A percentile compares a stretch with the other conserved stretches of the same genome.
phyloP scores from a whole-genome alignment of 2,797 vertebrate genomes.

The Heliangelus exortis region DNA sequence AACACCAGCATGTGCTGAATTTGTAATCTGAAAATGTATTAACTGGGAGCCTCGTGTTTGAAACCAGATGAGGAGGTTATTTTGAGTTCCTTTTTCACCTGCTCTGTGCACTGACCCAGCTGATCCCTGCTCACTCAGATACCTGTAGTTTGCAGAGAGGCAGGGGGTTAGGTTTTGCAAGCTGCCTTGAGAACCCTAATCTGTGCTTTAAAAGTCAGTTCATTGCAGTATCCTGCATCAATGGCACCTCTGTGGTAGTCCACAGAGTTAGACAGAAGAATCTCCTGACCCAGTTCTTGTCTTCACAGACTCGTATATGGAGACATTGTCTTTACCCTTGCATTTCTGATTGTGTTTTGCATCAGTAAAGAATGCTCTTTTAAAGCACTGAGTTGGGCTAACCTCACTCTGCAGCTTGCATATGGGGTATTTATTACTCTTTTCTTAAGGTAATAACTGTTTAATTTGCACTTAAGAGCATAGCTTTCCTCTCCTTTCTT shows the following conservation, averaged over 20 bases:
- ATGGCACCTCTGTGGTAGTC: not conserved
- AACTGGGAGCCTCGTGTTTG: not conserved
- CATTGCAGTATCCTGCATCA: not conserved
- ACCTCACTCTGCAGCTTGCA: not conserved
- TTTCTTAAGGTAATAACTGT: not conserved
- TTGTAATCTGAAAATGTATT: not conserved
- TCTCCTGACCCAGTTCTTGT: not conserved
- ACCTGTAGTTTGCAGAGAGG: rapidly evolving
- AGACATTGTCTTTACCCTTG: not conserved
- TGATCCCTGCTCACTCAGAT: not conserved
- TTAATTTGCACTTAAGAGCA: not conserved
- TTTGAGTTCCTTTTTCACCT: not conserved
- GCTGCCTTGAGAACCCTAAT: not conserved
- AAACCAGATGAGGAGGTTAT: not conserved
- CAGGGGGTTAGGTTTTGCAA: not conserved
- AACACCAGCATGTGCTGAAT: not conserved
- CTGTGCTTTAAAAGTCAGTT: not conserved
- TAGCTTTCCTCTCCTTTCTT: not conserved
- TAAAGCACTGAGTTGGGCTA: not conserved
- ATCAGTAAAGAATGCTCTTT: not conserved
- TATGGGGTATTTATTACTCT: not conserved
- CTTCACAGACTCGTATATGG: not conserved
- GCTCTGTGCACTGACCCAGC: not conserved
- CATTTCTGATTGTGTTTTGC: not conserved
- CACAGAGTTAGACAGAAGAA: not conserved